Percentiles rank a stretch among this genome's conserved stretches.
These are phyloP conservation scores for Oreochromis spilurus DNA, from an alignment of 2,113 vertebrate species.

Conservation along the genomic window DNA sequence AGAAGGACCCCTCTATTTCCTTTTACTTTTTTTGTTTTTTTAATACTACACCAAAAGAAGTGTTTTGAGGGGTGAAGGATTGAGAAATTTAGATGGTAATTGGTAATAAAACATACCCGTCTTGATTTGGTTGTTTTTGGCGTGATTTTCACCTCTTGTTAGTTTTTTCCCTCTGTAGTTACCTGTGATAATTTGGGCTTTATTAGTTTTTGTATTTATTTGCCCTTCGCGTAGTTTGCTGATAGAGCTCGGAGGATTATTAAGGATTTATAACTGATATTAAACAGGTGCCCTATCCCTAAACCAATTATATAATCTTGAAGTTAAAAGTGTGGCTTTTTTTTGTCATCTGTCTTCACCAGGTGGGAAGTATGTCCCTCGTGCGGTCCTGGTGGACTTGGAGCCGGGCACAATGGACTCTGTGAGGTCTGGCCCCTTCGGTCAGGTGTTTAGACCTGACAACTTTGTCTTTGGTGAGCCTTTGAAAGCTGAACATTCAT, in stretches of 20 bases:
- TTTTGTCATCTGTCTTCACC: neutral
- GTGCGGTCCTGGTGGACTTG: conserved; percentile 59
- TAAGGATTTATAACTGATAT: neutral
- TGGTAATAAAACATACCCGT: neutral
- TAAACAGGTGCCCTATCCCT: neutral
- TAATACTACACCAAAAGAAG: neutral
- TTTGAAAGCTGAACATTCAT: neutral
- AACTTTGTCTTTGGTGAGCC: conserved; percentile 63
- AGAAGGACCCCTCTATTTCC: neutral
- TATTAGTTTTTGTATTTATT: neutral
- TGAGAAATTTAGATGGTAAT: neutral
- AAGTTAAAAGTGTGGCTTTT: neutral
- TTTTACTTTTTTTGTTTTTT: neutral
- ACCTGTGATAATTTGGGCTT: neutral
- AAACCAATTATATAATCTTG: neutral
- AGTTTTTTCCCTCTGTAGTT: neutral
- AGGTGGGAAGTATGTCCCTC: conserved; percentile 63
- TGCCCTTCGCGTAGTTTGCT: accelerated
- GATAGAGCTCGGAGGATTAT: neutral
- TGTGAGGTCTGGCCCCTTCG: conserved; percentile 57
- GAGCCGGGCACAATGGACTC: conserved; percentile 63
- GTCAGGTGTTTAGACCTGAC: conserved; percentile 57
- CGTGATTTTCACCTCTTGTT: neutral
- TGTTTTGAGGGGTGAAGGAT: neutral
- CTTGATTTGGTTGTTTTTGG: neutral